A percentile compares a stretch with the other conserved stretches of the same genome.
Conservation (phyloP, 2,888 invertebrate species). For the Molanna angustata region DNA sequence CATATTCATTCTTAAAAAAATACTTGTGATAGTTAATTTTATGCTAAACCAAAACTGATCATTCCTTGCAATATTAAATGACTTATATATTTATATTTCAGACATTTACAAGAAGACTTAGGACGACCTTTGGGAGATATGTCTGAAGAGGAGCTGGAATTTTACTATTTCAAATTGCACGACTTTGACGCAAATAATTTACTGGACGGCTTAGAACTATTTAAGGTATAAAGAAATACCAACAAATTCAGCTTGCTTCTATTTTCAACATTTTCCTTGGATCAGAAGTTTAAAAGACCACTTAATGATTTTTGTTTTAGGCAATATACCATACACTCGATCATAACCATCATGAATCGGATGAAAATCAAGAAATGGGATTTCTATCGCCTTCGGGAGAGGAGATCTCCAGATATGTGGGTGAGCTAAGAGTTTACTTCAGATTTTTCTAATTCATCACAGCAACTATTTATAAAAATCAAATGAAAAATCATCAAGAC, state of each 20-base stretch:
- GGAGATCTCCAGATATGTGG: constrained; percentile 40
- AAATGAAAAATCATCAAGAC: not conserved
- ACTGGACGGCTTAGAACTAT: constrained; percentile 85
- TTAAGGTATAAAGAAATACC: constrained; percentile 50
- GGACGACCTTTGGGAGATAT: constrained; percentile 64
- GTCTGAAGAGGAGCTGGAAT: constrained; percentile 81
- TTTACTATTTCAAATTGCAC: constrained; percentile 82
- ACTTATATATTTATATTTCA: no score
- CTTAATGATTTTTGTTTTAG: constrained; percentile 41
- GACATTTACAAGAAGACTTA: constrained; percentile 78
- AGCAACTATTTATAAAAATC: no score
- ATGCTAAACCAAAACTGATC: no score
- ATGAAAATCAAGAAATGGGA: constrained; percentile 41
- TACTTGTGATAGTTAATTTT: no score
- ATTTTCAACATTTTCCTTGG: not conserved
- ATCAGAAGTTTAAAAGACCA: not conserved
- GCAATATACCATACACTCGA: constrained; percentile 74
- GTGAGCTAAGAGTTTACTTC: constrained; percentile 37
- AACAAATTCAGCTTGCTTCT: not conserved
- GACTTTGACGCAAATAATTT: constrained; percentile 88
- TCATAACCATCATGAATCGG: constrained; percentile 52
- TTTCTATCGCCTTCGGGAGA: constrained; percentile 19
- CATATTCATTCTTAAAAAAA: no score
- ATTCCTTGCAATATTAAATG: no score
- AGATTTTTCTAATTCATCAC: no score